Conservation (phyloP, 2,113 vertebrate species). For the Arizona elegans region DNA sequence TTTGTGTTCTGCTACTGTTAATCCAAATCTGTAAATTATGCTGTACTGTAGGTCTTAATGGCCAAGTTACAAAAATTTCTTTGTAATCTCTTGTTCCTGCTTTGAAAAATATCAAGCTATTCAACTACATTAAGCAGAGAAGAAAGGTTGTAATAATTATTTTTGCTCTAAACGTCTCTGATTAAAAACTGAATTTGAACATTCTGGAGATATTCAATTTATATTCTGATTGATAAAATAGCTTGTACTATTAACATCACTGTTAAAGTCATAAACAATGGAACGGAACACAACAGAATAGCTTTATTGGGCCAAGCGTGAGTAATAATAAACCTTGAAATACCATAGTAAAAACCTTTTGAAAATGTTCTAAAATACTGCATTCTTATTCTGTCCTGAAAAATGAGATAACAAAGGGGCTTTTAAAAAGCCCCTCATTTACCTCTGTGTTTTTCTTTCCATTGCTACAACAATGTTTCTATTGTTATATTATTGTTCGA, state of each 20-base stretch:
- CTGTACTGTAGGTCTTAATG: constrained; percentile 15
- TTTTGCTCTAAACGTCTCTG: background rate
- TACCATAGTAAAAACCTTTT: background rate
- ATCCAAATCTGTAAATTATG: background rate
- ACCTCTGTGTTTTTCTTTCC: background rate
- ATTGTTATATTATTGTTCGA: background rate
- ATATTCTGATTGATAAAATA: background rate
- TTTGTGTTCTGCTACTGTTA: background rate
- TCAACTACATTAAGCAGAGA: background rate
- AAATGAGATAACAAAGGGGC: background rate
- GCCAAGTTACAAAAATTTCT: background rate
- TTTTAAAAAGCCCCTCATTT: background rate
- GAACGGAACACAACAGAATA: background rate
- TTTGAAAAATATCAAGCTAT: background rate
- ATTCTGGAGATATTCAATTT: background rate
- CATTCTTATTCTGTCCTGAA: background rate
- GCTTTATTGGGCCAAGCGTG: background rate
- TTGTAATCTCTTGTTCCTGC: background rate
- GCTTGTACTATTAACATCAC: background rate
- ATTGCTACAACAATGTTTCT: background rate
- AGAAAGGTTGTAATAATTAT: background rate
- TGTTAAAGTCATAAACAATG: background rate
- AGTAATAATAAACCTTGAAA: background rate
- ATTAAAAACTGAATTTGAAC: background rate
- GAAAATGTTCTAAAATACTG: background rate